These are phyloP conservation scores for Danaus melanippus DNA, from an alignment of 1,140 invertebrate genomes.

Conservation along the genomic window DNA sequence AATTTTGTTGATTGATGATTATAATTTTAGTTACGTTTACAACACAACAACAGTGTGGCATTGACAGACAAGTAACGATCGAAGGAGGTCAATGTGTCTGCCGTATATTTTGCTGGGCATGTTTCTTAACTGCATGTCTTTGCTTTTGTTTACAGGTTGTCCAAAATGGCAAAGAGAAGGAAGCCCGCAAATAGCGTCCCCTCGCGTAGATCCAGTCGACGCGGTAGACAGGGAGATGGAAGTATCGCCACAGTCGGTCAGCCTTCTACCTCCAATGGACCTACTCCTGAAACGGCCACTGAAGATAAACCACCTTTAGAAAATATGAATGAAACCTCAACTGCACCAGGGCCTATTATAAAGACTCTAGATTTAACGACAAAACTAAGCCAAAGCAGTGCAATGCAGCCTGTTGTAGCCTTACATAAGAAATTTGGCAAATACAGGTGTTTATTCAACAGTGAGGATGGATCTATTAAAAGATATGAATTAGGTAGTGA, in stretches of 20 bases:
- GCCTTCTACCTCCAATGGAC: slow-evolving; percentile 30
- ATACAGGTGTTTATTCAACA: slow-evolving; percentile 62
- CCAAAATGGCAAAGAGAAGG: slow-evolving; percentile 60
- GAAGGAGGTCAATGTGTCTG: slow-evolving; percentile 54
- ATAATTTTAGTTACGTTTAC: slow-evolving; percentile 2
- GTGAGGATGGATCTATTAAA: slow-evolving; percentile 46
- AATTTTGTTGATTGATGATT: neutral
- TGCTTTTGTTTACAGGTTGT: slow-evolving; percentile 37
- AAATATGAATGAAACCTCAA: slow-evolving; percentile 8
- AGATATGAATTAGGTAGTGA: slow-evolving; percentile 63
- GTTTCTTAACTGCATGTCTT: slow-evolving; percentile 19
- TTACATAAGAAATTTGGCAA: slow-evolving; percentile 70
- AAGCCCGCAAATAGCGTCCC: slow-evolving; percentile 47
- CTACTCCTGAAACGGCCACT: slow-evolving; percentile 18
- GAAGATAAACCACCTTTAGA: slow-evolving; percentile 25
- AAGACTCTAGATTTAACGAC: slow-evolving; percentile 19
- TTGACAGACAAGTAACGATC: slow-evolving; percentile 40
- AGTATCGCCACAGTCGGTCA: slow-evolving; percentile 32
- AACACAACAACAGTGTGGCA: slow-evolving; percentile 31
- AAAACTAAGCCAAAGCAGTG: slow-evolving; percentile 28
- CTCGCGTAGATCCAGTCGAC: slow-evolving; percentile 45
- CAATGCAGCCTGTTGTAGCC: slow-evolving; percentile 38
- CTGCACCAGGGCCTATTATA: slow-evolving; percentile 18
- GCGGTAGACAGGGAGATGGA: slow-evolving; percentile 42
- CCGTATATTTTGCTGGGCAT: slow-evolving; percentile 14